A percentile compares a stretch with the other conserved stretches of the same genome.
phyloP scores from a whole-genome alignment of 1,140 invertebrate species.

The Daktulosphaira vitifoliae region DNA sequence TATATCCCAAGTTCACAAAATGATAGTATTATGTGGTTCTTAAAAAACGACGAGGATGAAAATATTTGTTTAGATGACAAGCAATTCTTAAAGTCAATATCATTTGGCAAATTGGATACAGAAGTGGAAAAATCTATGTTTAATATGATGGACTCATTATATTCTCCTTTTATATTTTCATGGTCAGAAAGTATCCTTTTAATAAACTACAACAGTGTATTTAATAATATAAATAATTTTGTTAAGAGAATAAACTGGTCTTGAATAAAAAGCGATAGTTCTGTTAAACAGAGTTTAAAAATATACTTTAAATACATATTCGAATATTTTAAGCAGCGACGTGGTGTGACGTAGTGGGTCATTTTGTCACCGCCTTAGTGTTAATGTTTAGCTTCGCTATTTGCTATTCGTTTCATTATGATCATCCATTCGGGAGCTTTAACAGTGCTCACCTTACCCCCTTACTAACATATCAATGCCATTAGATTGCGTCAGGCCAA shows the following conservation, averaged over 20 bases:
- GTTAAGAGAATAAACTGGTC: too few relatives aligned
- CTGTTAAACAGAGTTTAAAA: too few relatives aligned
- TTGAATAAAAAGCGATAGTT: background rate
- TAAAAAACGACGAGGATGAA: background rate
- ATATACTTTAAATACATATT: too few relatives aligned
- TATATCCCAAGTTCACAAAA: background rate
- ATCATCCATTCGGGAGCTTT: too few relatives aligned
- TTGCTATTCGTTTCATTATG: too few relatives aligned
- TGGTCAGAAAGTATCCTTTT: slow-evolving; percentile 25
- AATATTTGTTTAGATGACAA: background rate
- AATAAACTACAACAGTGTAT: background rate
- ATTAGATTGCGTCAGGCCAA: too few relatives aligned
- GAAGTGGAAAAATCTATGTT: slow-evolving; percentile 26
- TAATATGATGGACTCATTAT: background rate
- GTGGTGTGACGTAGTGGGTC: too few relatives aligned
- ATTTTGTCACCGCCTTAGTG: too few relatives aligned
- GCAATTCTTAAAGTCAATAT: background rate
- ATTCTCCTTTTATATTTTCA: slow-evolving; percentile 16
- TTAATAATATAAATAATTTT: background rate
- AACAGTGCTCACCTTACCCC: too few relatives aligned
- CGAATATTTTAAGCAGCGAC: too few relatives aligned
- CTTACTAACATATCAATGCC: too few relatives aligned
- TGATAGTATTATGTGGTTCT: slow-evolving; percentile 1
- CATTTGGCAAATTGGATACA: slow-evolving; percentile 1
- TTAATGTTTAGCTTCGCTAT: too few relatives aligned